Percentiles rank a stretch among this genome's conserved stretches.
phyloP scores from a whole-genome alignment of 2,888 invertebrate species.

The Ptycholaimellus sp. region DNA sequence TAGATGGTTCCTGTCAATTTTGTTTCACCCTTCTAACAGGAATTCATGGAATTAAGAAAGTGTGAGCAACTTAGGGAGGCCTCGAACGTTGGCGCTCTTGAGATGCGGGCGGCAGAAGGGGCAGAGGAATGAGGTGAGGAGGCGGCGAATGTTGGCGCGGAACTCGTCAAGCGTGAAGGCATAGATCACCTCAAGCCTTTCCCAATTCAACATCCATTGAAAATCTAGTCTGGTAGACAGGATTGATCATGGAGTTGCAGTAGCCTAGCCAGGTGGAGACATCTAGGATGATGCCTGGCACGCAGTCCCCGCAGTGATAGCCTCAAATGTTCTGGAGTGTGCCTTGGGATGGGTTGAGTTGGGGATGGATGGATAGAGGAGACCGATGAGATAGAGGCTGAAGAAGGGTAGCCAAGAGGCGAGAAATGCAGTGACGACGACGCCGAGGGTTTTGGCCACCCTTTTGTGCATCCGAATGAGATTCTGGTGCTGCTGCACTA shows the following conservation, averaged over 20 bases:
- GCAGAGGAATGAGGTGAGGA: too few species aligned
- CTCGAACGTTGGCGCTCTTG: too few species aligned
- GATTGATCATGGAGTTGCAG: slow-evolving; percentile 25
- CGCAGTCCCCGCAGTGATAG: slow-evolving; percentile 18
- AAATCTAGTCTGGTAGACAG: slow-evolving; percentile 5
- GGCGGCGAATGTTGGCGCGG: too few species aligned
- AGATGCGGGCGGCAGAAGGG: too few species aligned
- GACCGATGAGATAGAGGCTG: slow-evolving; percentile 34
- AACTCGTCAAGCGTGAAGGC: slow-evolving; percentile 25
- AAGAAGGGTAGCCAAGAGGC: slow-evolving; percentile 40
- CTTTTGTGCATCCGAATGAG: slow-evolving; percentile 30
- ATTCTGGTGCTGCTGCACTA: slow-evolving; percentile 23
- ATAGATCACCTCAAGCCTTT: slow-evolving; percentile 12
- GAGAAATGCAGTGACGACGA: slow-evolving; percentile 38
- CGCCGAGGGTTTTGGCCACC: slow-evolving; percentile 37
- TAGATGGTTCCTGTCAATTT: too few species aligned
- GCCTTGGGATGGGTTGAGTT: not conserved
- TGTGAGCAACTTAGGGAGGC: too few species aligned
- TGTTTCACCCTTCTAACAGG: too few species aligned
- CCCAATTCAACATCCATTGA: slow-evolving; percentile 6
- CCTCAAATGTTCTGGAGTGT: slow-evolving; percentile 12
- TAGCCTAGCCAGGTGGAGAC: slow-evolving; percentile 24
- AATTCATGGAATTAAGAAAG: too few species aligned
- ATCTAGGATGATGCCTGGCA: slow-evolving; percentile 20
- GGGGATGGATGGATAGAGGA: not conserved